Percentiles rank a stretch among this genome's conserved stretches.
Evolutionary conservation across 2,797 vertebrate species (phyloP).

Genomic region (Saxicola maurus): DNA sequence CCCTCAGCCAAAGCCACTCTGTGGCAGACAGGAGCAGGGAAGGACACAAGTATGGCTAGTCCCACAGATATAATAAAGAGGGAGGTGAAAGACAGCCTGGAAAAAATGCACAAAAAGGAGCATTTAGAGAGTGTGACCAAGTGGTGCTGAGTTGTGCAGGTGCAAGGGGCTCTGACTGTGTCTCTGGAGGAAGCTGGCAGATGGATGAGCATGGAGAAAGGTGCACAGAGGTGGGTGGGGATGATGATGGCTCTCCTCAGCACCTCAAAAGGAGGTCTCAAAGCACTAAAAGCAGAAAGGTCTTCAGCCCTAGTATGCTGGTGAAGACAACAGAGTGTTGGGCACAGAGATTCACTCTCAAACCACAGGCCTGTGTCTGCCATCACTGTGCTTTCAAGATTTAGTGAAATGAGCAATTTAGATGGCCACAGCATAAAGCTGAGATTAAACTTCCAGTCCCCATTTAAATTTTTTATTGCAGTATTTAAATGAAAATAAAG

Average conservation of each 20-base stretch:
- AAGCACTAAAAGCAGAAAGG: background rate
- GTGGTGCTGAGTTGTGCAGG: background rate
- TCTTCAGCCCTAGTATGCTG: background rate
- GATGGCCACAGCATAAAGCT: background rate
- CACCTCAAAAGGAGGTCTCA: background rate
- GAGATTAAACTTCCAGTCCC: background rate
- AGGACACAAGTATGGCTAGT: accelerated
- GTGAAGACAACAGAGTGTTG: background rate
- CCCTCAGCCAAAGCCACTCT: background rate
- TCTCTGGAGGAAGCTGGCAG: background rate
- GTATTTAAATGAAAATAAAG: background rate
- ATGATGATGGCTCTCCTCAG: background rate
- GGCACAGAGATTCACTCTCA: background rate
- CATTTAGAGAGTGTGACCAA: background rate
- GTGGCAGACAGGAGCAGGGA: background rate
- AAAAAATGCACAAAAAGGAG: background rate
- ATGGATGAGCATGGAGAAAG: background rate
- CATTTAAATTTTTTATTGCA: background rate
- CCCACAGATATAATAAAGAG: background rate
- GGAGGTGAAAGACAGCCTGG: background rate
- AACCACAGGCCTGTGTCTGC: background rate
- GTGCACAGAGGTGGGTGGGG: background rate
- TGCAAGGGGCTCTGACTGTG: background rate
- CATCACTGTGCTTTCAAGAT: background rate
- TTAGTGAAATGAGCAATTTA: background rate